phyloP scores from a whole-genome alignment of 1,140 invertebrate genomes.

The Drosophila ficusphila region DNA sequence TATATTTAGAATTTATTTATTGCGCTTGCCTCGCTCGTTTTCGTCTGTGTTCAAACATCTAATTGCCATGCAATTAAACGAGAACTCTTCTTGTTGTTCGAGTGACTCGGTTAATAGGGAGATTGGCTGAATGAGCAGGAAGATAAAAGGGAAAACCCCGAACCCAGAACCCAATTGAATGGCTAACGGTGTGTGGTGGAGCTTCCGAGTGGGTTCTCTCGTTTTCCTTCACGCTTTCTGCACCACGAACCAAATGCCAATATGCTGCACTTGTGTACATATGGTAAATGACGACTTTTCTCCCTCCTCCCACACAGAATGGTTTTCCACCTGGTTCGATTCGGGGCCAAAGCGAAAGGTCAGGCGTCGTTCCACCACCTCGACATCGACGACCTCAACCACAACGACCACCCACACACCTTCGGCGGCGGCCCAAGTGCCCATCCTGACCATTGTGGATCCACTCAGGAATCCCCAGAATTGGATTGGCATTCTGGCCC shows the following conservation, averaged over 20 bases:
- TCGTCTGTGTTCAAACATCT: neutral
- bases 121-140: constrained; percentile 29
- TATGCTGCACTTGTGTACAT: no score
- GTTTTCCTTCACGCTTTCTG: constrained; percentile 40
- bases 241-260: neutral
- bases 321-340: constrained; percentile 81
- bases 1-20: neutral
- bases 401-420: constrained; percentile 61
- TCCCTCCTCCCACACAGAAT: constrained; percentile 45
- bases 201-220: no score
- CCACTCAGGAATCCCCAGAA: constrained; percentile 80
- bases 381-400: constrained; percentile 68
- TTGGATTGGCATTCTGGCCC: constrained; percentile 81
- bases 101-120: constrained; percentile 20
- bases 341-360: constrained; percentile 60
- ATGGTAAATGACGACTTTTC: constrained; percentile 7
- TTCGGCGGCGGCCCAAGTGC: constrained; percentile 62
- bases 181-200: constrained; percentile 24
- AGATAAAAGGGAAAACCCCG: constrained; percentile 10
- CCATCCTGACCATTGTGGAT: constrained; percentile 79
- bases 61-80: constrained; percentile 13
- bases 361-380: constrained; percentile 60
- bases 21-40: neutral
- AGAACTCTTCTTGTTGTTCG: neutral
- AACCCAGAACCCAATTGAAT: constrained; percentile 19